Base-by-base conservation (phyloP, 2,888 invertebrate genomes). In the Lithosia quadra region DNA sequence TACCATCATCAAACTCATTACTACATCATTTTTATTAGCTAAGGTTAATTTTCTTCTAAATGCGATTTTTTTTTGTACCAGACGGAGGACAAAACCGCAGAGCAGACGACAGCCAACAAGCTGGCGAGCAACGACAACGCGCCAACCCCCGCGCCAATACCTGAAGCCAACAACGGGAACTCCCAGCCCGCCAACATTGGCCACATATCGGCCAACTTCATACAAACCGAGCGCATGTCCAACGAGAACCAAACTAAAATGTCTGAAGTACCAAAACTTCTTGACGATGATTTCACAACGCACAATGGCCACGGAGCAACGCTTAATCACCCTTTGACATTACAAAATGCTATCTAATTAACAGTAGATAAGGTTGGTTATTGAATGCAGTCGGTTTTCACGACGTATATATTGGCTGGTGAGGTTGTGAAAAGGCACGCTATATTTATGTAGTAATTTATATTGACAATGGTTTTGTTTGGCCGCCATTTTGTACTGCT, bases 321-420 rank as follows among this genome's bases (percentile, higher is more conserved):
- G 64, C 87, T 86, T 73, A 82, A 83, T 62, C 94, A 94, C 73
- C 93, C 94, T 73, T 82, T 94, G 65, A 94, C 94, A 66, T 81
- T 94, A 82, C 93, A 92, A 73, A 94, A 94, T 79, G 94, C 93
- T 56, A 92, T 94, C 78, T 94, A 93, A 90, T 43, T 10, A 13
- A 21, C 39, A 68, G 33, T 66, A 68, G 56, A 76, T 86, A 85
- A 82, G 84, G 85, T 84, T 76, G 79, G 77, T 70, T 78, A 75
- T 86, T 80, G 84, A 81, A 83, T 80, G 86, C 73, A 72, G 75
- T 80, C 73, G 73, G 75, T 80, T 84, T 83, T 87, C 86, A 85
- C 82, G 77, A 85, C 87, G 86, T 91, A 88, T 87, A 89, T 90
- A 90, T 90, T 91, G 91, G 90, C 91, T 89, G 88, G 74, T 57